Percentiles rank a stretch among this genome's conserved stretches.
These are phyloP conservation scores for Bostrychus sinensis DNA, from an alignment of 2,113 vertebrate genomes.

Conservation along the genomic window DNA sequence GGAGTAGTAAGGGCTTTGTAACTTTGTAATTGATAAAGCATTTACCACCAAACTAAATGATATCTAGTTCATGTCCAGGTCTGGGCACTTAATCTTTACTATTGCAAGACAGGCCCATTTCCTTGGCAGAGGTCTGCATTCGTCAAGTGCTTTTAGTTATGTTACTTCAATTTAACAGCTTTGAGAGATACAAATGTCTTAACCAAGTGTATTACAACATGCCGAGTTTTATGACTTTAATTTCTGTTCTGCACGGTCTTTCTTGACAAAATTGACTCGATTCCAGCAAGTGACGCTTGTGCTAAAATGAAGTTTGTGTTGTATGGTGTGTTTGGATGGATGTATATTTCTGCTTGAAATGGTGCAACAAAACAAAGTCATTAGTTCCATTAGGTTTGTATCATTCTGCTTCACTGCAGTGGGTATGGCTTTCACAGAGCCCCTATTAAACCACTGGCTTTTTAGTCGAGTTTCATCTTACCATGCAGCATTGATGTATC, in stretches of 20 bases:
- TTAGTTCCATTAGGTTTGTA: conserved; percentile 52
- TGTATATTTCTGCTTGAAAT: conserved; percentile 28
- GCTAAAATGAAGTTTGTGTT: background rate
- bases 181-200: no score
- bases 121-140: background rate
- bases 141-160: no score
- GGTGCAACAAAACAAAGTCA: conserved; percentile 36
- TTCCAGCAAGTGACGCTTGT: background rate
- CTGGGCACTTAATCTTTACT: no score
- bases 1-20: no score
- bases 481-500: conserved; percentile 5
- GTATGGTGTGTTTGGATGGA: background rate
- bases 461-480: conserved; percentile 4
- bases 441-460: conserved; percentile 21
- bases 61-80: no score
- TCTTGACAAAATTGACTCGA: background rate
- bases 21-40: no score
- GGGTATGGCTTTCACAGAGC: conserved; percentile 7
- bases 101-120: background rate
- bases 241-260: no score
- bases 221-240: background rate
- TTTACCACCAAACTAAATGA: no score
- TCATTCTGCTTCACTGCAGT: conserved; percentile 21
- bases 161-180: no score
- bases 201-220: background rate